Evolutionary conservation across 1,140 invertebrate species (phyloP), one percentile per base, ranked within the genome.

Genomic region (Batillaria attramentaria): DNA sequence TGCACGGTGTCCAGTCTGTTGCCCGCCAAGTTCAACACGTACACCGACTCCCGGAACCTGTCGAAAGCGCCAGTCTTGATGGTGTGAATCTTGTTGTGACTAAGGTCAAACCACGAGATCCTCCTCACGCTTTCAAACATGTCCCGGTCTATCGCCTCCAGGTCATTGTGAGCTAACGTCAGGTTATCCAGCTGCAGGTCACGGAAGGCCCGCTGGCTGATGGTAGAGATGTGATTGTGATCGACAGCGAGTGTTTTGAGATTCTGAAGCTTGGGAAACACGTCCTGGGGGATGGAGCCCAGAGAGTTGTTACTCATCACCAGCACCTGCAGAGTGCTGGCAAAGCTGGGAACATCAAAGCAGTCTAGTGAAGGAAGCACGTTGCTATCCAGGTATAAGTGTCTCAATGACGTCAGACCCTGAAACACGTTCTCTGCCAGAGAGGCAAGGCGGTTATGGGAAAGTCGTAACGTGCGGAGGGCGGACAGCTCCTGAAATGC

Each of bases 51-150:
- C 33, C 77, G 60, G 42, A 85, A 76, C 70, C 79, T 84, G 46
- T 85, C 82, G 73, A 85, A 85, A 16, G 82, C 77, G 65, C 82
- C 84, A 10, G 79, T 82, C 33, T 72, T 54, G 60, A 85, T 80
- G 35, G 78, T 76, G 3, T 37, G n/a, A n/a, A 85, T 79, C 5
- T 66, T n/a, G 73, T 84, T 85, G 33, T 77, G 35, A 54, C 79
- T 78, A 37, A 84, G 69, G 73, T 85, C 79, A 35, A 85, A 66
- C 46, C 50, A 50, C 4, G 76, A 70, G 42, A 85, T 80, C 37
- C 78, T 75, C 66, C 74, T 41, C 4, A 42, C 50, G 16, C 76
- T 76, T 41, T 78, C 73, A 50, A 85, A 83, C 43, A 80, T 78
- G 6, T 72, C 50, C n/a, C 77, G 78, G 76, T 80, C 80, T 16